Conservation (phyloP, 2,113 vertebrate genomes). For the Cheirogaleus medius region DNA sequence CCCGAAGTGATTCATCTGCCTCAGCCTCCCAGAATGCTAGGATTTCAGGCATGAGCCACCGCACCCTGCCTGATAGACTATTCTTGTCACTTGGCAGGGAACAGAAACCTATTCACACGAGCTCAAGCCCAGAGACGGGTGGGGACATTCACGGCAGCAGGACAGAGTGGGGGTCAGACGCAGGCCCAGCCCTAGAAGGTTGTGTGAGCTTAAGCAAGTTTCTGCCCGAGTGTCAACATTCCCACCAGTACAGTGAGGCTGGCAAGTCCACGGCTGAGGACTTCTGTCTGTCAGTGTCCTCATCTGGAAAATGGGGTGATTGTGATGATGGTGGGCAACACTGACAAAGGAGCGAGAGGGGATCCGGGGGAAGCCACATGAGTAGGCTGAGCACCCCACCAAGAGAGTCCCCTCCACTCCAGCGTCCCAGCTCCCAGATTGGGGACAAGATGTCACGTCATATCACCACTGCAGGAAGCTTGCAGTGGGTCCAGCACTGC, state of each 20-base stretch:
- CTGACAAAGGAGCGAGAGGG: no score
- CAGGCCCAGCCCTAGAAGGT: background rate
- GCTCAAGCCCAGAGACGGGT: fast-evolving
- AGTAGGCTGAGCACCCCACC: no score
- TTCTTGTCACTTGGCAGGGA: background rate
- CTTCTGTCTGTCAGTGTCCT: fast-evolving
- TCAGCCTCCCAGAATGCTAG: no score
- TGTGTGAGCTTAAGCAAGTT: fast-evolving
- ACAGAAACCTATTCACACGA: background rate
- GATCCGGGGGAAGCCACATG: no score
- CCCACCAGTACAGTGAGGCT: fast-evolving
- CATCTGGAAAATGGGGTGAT: fast-evolving
- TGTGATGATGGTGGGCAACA: no score
- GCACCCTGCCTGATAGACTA: no score
- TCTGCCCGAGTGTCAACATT: fast-evolving
- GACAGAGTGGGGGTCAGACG: fast-evolving
- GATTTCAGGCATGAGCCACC: no score
- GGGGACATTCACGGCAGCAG: fast-evolving
- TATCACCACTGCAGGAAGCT: background rate
- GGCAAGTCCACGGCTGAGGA: fast-evolving
- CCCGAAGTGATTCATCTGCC: no score
- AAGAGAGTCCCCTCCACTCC: no score
- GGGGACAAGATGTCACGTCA: no score
- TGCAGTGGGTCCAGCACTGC: no score
- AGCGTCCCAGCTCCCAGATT: no score